Evolutionary conservation across 2,113 vertebrate genomes (phyloP).

Genomic region (Saimiri boliviensis): DNA sequence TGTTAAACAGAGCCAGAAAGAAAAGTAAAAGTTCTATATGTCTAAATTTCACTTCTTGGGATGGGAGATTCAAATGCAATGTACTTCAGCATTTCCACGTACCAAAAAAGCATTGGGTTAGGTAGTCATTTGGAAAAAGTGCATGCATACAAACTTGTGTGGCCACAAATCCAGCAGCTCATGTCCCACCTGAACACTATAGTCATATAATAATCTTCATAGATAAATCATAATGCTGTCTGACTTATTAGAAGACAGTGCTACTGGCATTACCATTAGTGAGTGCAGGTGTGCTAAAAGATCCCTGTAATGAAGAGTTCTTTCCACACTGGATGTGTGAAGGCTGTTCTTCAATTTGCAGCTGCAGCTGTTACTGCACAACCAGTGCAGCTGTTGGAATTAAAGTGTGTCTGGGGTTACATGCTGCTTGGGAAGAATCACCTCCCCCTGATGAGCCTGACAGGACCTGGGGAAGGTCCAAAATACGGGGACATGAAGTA

Average conservation of each 20-base stretch:
- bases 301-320: not conserved
- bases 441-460: not conserved
- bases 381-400: not conserved
- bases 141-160: not conserved
- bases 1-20: constrained; percentile 48
- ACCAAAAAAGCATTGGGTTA: not conserved
- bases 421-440: not conserved
- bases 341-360: not conserved
- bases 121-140: not conserved
- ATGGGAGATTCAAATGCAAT: constrained; percentile 6
- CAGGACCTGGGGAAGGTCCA: not conserved
- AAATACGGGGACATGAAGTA: not conserved
- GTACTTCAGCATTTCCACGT: constrained; percentile 20
- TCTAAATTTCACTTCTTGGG: not conserved
- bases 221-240: not conserved
- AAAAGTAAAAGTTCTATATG: not conserved
- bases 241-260: not conserved
- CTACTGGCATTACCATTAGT: not conserved
- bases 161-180: not conserved
- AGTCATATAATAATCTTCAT: not conserved
- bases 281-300: not conserved
- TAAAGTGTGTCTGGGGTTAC: not conserved
- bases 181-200: not conserved
- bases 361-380: not conserved
- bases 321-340: not conserved